These are phyloP conservation scores for Leucophora obtusa DNA, from an alignment of 2,888 invertebrate genomes.

Conservation along the genomic window DNA sequence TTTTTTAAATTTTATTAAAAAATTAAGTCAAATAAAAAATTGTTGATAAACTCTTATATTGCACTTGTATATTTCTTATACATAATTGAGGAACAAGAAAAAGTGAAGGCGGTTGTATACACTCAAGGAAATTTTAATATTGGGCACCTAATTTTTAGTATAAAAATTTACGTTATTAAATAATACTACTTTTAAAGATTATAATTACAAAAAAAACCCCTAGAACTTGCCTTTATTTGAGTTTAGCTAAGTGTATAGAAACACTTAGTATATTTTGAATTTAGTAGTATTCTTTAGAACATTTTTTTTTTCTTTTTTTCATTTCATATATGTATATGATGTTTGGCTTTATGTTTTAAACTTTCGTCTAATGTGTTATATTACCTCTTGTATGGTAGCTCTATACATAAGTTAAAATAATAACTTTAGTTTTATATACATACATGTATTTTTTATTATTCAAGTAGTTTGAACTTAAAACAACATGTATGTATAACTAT, in stretches of 20 bases:
- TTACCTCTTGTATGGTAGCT: neutral
- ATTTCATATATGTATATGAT: too few species aligned
- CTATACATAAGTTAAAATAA: conserved; percentile 16
- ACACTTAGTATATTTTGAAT: neutral
- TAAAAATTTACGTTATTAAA: too few species aligned
- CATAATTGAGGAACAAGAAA: neutral
- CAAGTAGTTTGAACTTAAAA: conserved; percentile 30
- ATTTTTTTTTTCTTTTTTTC: too few species aligned
- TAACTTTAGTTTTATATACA: conserved; percentile 23
- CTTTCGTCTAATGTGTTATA: neutral
- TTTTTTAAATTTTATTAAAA: conserved; percentile 17
- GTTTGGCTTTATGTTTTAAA: conserved; percentile 6
- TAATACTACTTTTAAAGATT: too few species aligned
- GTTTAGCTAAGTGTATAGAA: neutral
- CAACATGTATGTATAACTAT: conserved; percentile 17
- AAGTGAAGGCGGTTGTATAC: neutral
- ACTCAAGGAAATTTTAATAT: neutral
- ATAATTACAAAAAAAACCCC: too few species aligned
- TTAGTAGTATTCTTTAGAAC: neutral
- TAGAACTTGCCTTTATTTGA: neutral
- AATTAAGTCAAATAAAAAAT: neutral
- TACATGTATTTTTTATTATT: conserved; percentile 1
- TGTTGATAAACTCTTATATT: conserved; percentile 23
- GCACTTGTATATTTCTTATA: neutral
- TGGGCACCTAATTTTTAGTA: too few species aligned